Evolutionary conservation across 2,113 vertebrate species (phyloP).

Genomic region (Myiopsitta monachus): DNA sequence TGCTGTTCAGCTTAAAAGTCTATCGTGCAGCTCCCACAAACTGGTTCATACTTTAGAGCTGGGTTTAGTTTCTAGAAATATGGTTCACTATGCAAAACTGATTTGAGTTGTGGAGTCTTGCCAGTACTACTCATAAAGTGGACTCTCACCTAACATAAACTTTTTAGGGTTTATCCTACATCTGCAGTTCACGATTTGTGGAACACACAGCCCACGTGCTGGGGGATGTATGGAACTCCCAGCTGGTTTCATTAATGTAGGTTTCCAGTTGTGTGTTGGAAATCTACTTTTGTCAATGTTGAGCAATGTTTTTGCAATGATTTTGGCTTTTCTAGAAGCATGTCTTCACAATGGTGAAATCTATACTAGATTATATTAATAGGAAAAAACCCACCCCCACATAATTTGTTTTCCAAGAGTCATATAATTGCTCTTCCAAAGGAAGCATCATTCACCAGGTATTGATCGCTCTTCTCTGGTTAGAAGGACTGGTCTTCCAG

Average conservation of each 20-base stretch:
- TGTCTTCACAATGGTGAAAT: neutral
- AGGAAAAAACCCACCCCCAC: neutral
- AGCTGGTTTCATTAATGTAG: conserved; percentile 41
- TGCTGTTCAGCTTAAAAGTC: neutral
- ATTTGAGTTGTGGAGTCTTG: conserved; percentile 21
- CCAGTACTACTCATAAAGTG: conserved; percentile 54
- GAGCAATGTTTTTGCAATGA: neutral
- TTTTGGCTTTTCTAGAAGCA: conserved; percentile 8
- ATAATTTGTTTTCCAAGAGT: neutral
- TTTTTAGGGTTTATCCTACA: conserved; percentile 52
- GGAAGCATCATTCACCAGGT: conserved; percentile 15
- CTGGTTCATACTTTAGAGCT: neutral
- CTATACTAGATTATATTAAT: neutral
- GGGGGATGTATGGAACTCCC: conserved; percentile 25
- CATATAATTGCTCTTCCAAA: neutral
- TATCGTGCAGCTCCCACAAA: neutral
- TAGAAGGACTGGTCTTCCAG: neutral
- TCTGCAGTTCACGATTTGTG: conserved; percentile 9
- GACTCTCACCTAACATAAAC: conserved; percentile 58
- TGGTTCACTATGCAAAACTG: neutral
- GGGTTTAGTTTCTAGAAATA: neutral
- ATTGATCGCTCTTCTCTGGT: conserved; percentile 13
- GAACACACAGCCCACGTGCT: conserved; percentile 3
- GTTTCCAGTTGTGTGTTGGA: conserved; percentile 23
- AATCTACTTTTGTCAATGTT: conserved; percentile 1